phyloP scores from a whole-genome alignment of 2,888 invertebrate species.

The Mermis nigrescens region DNA sequence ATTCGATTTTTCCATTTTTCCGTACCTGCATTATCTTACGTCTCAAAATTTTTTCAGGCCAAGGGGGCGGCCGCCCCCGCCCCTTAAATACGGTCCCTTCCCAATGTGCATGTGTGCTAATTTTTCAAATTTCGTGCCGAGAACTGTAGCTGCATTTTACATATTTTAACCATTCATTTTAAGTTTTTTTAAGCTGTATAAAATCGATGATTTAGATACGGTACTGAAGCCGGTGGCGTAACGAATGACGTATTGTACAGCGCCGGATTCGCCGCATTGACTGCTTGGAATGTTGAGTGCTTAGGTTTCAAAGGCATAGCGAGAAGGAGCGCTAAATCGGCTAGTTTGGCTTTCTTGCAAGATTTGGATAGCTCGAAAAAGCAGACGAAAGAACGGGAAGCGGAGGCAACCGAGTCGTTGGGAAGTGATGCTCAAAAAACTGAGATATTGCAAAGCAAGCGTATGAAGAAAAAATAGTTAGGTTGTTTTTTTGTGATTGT shows the following conservation, averaged over 20 bases:
- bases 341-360: slow-evolving; percentile 42
- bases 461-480: not conserved
- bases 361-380: slow-evolving; percentile 22
- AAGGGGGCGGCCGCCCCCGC: too few species aligned
- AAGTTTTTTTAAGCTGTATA: too few species aligned
- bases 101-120: too few species aligned
- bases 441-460: not conserved
- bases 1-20: too few species aligned
- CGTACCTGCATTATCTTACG: too few species aligned
- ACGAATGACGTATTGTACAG: slow-evolving; percentile 49
- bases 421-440: not conserved
- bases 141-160: too few species aligned
- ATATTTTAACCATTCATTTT: too few species aligned
- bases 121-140: too few species aligned
- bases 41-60: too few species aligned
- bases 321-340: slow-evolving; percentile 45
- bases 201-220: too few species aligned
- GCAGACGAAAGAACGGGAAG: not conserved
- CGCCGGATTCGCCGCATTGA: slow-evolving; percentile 48
- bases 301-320: slow-evolving; percentile 49
- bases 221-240: slow-evolving; percentile 45
- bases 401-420: not conserved
- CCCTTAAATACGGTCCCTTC: too few species aligned
- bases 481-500: too few species aligned
- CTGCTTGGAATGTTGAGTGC: slow-evolving; percentile 46